Evolutionary conservation across 2,113 vertebrate species (phyloP).

Genomic region (Thalassarche chlororhynchos): DNA sequence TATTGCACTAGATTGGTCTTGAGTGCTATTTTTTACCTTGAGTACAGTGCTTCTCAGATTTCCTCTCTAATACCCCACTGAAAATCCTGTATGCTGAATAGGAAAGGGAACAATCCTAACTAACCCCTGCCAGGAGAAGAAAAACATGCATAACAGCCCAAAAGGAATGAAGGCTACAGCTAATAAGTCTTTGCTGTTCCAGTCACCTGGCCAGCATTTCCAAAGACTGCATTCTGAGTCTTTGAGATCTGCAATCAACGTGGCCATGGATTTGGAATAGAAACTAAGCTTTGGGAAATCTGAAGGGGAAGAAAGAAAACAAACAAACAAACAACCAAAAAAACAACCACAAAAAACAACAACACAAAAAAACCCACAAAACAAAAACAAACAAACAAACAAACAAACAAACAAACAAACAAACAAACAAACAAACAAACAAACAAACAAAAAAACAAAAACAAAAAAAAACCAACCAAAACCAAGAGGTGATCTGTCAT

Average conservation of each 20-base stretch:
- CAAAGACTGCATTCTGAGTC: background rate
- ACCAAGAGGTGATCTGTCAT: background rate
- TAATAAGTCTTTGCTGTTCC: background rate
- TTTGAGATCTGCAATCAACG: background rate
- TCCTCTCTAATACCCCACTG: background rate
- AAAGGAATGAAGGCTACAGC: background rate
- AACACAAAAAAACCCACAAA: too few species aligned
- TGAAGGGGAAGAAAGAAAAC: too few species aligned
- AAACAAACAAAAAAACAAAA: too few species aligned
- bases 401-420: too few species aligned
- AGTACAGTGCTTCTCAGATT: background rate
- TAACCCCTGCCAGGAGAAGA: background rate
- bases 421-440: too few species aligned
- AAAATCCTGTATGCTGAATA: background rate
- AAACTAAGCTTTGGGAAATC: background rate
- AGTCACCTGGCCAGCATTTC: background rate
- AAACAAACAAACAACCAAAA: too few species aligned
- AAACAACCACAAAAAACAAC: too few species aligned
- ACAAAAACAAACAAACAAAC: too few species aligned
- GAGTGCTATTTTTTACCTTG: background rate
- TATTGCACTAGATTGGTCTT: background rate
- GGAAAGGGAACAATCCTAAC: background rate
- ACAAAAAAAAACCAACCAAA: too few species aligned
- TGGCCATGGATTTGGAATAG: background rate
- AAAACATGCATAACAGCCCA: background rate